Evolutionary conservation across 2,113 vertebrate genomes (phyloP).

Genomic region (Salvator merianae): DNA sequence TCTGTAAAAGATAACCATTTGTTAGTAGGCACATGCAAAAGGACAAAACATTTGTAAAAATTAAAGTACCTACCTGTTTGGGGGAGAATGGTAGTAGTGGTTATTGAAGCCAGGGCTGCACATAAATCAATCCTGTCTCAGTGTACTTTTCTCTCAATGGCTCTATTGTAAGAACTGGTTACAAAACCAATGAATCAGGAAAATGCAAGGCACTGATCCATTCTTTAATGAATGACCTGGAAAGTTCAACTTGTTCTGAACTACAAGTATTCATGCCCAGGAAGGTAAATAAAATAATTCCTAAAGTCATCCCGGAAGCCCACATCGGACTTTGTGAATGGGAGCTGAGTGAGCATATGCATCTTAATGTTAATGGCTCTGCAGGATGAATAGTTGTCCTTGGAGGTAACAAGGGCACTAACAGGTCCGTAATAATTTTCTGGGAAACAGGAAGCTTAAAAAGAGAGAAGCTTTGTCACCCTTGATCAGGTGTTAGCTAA

Average conservation of each 20-base stretch:
- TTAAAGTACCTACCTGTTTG: neutral
- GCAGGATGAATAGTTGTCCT: neutral
- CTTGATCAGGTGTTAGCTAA: neutral
- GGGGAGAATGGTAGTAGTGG: too few species aligned
- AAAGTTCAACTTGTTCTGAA: neutral
- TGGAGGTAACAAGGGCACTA: neutral
- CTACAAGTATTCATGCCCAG: neutral
- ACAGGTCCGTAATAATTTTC: neutral
- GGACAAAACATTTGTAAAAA: neutral
- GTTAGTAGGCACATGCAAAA: too few species aligned
- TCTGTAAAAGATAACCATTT: neutral
- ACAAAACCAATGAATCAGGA: neutral
- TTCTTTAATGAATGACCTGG: neutral
- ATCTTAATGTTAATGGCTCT: neutral
- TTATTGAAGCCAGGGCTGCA: neutral
- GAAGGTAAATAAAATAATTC: slow-evolving; percentile 17
- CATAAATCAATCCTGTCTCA: neutral
- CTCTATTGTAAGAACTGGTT: neutral
- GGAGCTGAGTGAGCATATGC: neutral
- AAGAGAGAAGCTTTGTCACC: slow-evolving; percentile 6
- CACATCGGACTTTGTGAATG: neutral
- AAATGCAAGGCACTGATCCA: neutral
- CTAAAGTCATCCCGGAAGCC: neutral
- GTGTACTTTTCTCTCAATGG: neutral
- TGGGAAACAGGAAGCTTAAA: rapidly evolving